Evolutionary conservation across 2,113 vertebrate species (phyloP), one percentile per base, ranked within the genome.

Genomic region (Engystomops pustulosus): DNA sequence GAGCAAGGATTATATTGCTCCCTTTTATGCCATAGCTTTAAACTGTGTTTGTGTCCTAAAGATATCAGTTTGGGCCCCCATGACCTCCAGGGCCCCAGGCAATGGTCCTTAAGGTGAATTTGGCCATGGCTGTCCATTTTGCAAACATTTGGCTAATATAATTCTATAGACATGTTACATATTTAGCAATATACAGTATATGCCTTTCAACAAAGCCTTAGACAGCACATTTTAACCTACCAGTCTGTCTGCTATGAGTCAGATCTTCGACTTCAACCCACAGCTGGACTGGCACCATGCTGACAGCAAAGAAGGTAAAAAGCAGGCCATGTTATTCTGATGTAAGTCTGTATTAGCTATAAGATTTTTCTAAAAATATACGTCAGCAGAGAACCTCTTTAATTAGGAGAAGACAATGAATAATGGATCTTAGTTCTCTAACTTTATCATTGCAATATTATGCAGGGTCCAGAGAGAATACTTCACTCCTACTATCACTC

Each of bases 351-450:
- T 15, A 67, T 67, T 34, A 34, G 36, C 36, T 20, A 20, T 36
- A 36, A 36, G 17, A 32, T 36, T 34, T 67, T 67, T 67, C 60
- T 65, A 65, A 65, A 65, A 65, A 65, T 65, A 67, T 32, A 67
- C 36, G 8, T 30, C 30, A 36, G 60, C 5, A 6, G 62, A 67
- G 62, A 67, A 67, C 62, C 62, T 25, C 17, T 67, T 67, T 67
- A 67, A 67, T 67, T 67, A 65, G 62, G 6, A 8, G 30, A 67
- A 17, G 8, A 36, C 17, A 17, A 65, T 67, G 18, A 67, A 67
- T 36, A 67, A 36, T 67, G 62, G 20, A 67, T 67, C 1, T 18
- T 67, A 18, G 17, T 20, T 34, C 17, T 34, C 62, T 3, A 3
- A 67, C 25, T 30, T 62, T 62, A 32, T 11, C 11, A 27, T 30